phyloP scores from a whole-genome alignment of 1,140 invertebrate genomes.

The Neodiprion pinetum region DNA sequence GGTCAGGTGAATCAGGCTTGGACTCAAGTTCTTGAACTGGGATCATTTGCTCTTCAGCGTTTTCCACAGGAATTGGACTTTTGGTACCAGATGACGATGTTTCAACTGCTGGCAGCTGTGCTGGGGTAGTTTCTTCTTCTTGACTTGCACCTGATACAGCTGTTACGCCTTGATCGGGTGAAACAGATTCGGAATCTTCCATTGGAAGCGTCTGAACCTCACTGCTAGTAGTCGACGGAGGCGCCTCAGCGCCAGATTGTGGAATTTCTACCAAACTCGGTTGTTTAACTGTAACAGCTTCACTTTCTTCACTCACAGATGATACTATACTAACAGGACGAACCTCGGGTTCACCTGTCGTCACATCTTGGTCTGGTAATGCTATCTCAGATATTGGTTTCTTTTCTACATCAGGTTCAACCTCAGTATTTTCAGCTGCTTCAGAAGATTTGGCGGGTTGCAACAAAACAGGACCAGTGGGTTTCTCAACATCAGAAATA shows the following conservation, averaged over 20 bases:
- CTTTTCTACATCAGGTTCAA: constrained; percentile 16
- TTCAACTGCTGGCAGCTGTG: constrained; percentile 16
- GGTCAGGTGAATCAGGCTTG: background rate
- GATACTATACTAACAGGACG: constrained; percentile 13
- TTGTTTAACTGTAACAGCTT: constrained; percentile 28
- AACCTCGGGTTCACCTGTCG: constrained; percentile 14
- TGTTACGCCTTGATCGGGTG: constrained; percentile 15
- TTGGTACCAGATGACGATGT: constrained; percentile 6
- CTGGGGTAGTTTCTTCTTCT: constrained; percentile 23
- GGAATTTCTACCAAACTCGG: constrained; percentile 31
- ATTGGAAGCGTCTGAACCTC: constrained; percentile 30
- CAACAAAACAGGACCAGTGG: background rate
- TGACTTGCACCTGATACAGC: constrained; percentile 23
- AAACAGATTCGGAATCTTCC: constrained; percentile 11
- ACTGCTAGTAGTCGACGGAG: constrained; percentile 17
- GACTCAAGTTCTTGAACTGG: constrained; percentile 36
- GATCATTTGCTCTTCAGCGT: constrained; percentile 35
- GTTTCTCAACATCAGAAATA: constrained; percentile 9
- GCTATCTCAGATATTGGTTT: constrained; percentile 13
- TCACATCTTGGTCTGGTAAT: constrained; percentile 28
- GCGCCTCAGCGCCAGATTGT: constrained; percentile 1
- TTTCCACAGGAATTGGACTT: constrained; percentile 24
- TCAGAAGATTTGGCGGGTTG: constrained; percentile 16
- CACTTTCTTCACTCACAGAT: constrained; percentile 11
- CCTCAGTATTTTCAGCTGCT: constrained; percentile 27